Evolutionary conservation across 37 sponge, comb jelly and placozoan species (phyloP).

Genomic region (Crambe crambe): DNA sequence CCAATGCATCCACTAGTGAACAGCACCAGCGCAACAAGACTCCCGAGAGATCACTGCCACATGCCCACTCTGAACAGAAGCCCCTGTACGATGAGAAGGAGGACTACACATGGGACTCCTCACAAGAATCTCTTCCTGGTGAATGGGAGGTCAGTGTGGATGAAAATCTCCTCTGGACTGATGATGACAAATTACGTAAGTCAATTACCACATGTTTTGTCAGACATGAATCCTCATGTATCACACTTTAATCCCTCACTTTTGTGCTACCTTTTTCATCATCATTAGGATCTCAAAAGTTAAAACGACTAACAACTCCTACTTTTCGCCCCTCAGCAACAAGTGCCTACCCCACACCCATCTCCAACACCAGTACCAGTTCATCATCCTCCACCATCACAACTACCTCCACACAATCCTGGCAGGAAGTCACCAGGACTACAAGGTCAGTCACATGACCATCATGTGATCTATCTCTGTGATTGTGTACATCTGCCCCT

Average conservation of each 20-base stretch:
- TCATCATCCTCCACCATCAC: slow-evolving; percentile 9
- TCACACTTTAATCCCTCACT: background rate
- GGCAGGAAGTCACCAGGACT: slow-evolving; percentile 70
- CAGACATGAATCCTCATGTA: background rate
- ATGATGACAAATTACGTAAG: slow-evolving; percentile 74
- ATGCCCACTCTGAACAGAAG: background rate
- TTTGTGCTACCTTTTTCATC: background rate
- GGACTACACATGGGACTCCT: slow-evolving; percentile 9
- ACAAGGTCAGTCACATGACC: slow-evolving; percentile 26
- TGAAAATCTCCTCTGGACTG: slow-evolving; percentile 28
- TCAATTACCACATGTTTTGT: background rate
- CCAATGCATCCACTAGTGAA: background rate
- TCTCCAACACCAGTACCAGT: slow-evolving; percentile 18
- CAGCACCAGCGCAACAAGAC: background rate
- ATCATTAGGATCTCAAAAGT: slow-evolving; percentile 4
- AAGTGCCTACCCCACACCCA: slow-evolving; percentile 17
- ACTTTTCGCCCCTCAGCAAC: slow-evolving; percentile 15
- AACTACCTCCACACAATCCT: slow-evolving; percentile 26
- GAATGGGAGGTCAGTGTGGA: slow-evolving; percentile 35
- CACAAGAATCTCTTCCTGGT: slow-evolving; percentile 14
- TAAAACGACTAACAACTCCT: slow-evolving; percentile 24
- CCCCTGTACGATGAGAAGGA: background rate
- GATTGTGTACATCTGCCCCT: background rate
- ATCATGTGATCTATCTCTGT: background rate
- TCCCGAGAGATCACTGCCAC: background rate